A percentile compares a stretch with the other conserved stretches of the same genome.
These are phyloP conservation scores for Troides aeacus DNA, from an alignment of 2,888 invertebrate genomes.

Conservation along the genomic window DNA sequence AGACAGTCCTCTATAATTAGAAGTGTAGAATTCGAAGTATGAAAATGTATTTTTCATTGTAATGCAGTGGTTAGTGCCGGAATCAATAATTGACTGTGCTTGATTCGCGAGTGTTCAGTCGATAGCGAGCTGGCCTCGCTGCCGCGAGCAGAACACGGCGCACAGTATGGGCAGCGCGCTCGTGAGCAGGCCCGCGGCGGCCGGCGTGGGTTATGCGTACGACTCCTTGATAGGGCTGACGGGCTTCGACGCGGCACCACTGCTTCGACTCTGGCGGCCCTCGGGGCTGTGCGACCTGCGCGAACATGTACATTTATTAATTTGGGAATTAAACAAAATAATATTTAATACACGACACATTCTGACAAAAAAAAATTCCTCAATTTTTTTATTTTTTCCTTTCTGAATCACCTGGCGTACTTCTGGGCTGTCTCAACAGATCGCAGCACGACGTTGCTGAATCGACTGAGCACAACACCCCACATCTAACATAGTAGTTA, in stretches of 20 bases:
- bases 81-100: neutral
- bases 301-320: neutral
- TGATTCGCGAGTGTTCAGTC: slow-evolving; percentile 41
- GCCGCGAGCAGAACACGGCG: slow-evolving; percentile 67
- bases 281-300: slow-evolving; percentile 67
- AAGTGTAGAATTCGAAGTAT: neutral
- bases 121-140: slow-evolving; percentile 52
- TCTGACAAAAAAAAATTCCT: neutral
- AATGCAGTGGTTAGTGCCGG: neutral
- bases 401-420: no score
- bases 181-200: slow-evolving; percentile 60
- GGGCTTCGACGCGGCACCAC: slow-evolving; percentile 62
- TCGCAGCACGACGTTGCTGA: no score
- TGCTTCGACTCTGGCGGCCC: slow-evolving; percentile 66
- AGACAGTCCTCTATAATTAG: neutral
- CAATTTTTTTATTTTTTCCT: no score
- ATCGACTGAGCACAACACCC: no score
- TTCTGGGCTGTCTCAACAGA: no score
- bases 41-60: neutral
- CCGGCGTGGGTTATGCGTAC: slow-evolving; percentile 67
- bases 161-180: slow-evolving; percentile 66
- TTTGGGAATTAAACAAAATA: neutral
- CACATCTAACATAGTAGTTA: neutral
- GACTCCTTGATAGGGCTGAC: slow-evolving; percentile 66
- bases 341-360: neutral